Conservation (phyloP, 53 echinoderm and acorn worm species). For the Paracentrotus lividus region DNA sequence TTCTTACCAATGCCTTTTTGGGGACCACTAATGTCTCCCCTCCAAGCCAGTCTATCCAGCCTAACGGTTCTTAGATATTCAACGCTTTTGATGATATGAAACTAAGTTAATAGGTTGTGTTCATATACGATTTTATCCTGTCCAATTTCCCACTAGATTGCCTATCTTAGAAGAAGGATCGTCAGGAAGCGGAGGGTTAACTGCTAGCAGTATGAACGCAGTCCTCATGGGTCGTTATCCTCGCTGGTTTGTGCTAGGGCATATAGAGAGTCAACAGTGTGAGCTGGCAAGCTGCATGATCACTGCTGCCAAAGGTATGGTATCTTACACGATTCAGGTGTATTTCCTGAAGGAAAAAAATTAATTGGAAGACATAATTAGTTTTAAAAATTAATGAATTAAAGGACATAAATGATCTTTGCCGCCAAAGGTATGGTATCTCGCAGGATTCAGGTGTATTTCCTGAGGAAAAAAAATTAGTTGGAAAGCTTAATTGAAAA, state of each 20-base stretch:
- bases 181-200: constrained; percentile 75
- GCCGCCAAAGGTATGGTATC: constrained; percentile 89
- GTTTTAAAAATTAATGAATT: too few species aligned
- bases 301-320: constrained; percentile 94
- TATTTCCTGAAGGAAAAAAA: too few species aligned
- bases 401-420: too few species aligned
- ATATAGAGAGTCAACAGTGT: constrained; percentile 98
- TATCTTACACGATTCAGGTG: background rate
- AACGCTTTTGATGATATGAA: too few species aligned
- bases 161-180: constrained; percentile 91
- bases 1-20: too few species aligned
- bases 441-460: background rate
- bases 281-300: constrained; percentile 98
- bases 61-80: too few species aligned
- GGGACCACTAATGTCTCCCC: too few species aligned
- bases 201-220: constrained; percentile 82
- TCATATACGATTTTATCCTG: background rate
- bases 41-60: too few species aligned
- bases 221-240: constrained; percentile 96
- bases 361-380: too few species aligned
- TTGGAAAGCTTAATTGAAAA: too few species aligned
- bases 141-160: constrained; percentile 67
- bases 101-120: background rate
- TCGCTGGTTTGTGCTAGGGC: constrained; percentile 99
- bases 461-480: too few species aligned